These are phyloP conservation scores for Hylaeus anthracinus DNA, from an alignment of 1,140 invertebrate genomes.

Conservation along the genomic window DNA sequence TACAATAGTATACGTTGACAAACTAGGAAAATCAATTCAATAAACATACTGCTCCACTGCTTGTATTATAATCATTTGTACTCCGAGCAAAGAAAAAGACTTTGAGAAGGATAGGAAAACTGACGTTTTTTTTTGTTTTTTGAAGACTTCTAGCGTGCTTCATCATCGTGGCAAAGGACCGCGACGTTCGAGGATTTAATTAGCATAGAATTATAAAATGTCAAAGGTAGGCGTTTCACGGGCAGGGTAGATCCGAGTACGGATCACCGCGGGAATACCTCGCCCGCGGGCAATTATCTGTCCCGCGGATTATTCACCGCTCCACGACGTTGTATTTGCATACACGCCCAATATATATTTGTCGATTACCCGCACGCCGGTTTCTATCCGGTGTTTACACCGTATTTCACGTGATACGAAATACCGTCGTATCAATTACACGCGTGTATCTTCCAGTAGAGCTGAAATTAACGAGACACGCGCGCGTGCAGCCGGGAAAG, in stretches of 20 bases:
- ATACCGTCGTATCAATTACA: constrained; percentile 43
- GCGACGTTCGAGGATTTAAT: constrained; percentile 56
- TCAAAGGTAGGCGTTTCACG: constrained; percentile 52
- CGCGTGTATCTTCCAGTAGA: constrained; percentile 3
- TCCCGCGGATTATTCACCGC: constrained; percentile 42
- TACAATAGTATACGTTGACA: too few species aligned
- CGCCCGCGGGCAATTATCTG: constrained; percentile 55
- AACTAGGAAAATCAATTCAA: too few species aligned
- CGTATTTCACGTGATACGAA: constrained; percentile 23
- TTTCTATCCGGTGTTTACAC: constrained; percentile 40
- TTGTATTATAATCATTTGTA: too few species aligned
- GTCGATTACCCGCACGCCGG: constrained; percentile 24
- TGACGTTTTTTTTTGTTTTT: too few species aligned
- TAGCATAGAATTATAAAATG: constrained; percentile 65
- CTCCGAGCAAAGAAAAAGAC: too few species aligned
- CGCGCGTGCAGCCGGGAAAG: neutral
- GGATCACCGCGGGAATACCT: constrained; percentile 50
- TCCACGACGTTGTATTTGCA: constrained; percentile 22
- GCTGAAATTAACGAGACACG: constrained; percentile 31
- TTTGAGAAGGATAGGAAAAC: too few species aligned
- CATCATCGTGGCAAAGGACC: constrained; percentile 20
- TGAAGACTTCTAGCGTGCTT: constrained; percentile 4
- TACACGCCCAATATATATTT: constrained; percentile 39
- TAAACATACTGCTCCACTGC: too few species aligned
- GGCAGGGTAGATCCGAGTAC: constrained; percentile 4